Percentiles rank a stretch among this genome's conserved stretches.
Evolutionary conservation across 2,888 invertebrate genomes (phyloP).

Genomic region (Cephus pulcher): DNA sequence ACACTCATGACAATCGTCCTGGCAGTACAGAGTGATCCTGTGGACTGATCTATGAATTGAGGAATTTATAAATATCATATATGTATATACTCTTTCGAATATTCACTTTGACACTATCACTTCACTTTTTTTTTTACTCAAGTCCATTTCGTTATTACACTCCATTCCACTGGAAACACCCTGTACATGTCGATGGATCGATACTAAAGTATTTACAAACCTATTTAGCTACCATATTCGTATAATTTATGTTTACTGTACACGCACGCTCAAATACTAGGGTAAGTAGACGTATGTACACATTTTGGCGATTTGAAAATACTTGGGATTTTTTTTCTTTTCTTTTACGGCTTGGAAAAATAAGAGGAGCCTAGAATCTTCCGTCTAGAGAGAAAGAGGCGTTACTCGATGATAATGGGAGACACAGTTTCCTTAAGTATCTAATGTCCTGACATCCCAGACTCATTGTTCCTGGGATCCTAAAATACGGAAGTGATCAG

Average conservation of each 20-base stretch:
- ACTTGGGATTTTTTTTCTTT: conserved; percentile 26
- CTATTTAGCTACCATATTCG: conserved; percentile 30
- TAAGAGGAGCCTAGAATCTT: conserved; percentile 2
- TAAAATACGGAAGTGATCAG: not conserved
- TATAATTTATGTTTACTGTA: conserved; percentile 58
- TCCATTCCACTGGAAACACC: not conserved
- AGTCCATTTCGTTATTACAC: not conserved
- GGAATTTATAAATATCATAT: not conserved
- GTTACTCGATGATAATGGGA: not conserved
- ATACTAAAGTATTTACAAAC: conserved; percentile 16
- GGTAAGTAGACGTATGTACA: conserved; percentile 37
- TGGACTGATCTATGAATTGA: not conserved
- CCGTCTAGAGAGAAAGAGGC: conserved; percentile 2
- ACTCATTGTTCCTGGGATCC: not conserved
- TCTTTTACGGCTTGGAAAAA: conserved; percentile 3
- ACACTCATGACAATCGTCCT: not conserved
- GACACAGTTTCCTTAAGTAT: not conserved
- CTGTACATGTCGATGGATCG: not conserved
- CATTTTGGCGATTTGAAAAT: conserved; percentile 48
- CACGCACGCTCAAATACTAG: conserved; percentile 34
- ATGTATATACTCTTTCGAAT: not conserved
- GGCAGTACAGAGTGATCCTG: not conserved
- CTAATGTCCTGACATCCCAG: not conserved
- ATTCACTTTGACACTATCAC: not conserved
- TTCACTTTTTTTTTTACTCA: not conserved